Conservation (phyloP, 2,113 vertebrate species). For the Bufo gargarizans region DNA sequence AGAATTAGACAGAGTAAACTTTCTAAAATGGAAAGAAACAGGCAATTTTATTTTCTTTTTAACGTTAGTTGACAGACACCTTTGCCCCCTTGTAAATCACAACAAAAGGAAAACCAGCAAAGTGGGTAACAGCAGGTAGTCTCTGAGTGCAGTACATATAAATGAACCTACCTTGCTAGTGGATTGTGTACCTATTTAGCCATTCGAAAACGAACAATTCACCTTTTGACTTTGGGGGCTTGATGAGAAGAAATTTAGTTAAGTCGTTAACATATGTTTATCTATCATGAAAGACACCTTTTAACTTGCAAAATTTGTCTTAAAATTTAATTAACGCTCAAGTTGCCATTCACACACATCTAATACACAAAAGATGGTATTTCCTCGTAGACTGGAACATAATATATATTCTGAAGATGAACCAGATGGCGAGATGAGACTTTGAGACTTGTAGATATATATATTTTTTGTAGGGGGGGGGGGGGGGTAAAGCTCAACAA, state of each 20-base stretch:
- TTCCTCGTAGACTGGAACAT: background rate
- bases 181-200: conserved; percentile 37
- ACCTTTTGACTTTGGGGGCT: conserved; percentile 15
- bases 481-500: too few relatives aligned
- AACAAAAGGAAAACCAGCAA: conserved; percentile 42
- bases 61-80: conserved; percentile 35
- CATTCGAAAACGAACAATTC: conserved; percentile 41
- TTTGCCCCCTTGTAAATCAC: conserved; percentile 32
- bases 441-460: background rate
- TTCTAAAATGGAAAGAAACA: background rate
- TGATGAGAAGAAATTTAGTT: conserved; percentile 30
- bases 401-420: background rate
- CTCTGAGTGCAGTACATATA: conserved; percentile 31
- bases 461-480: too few relatives aligned
- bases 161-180: conserved; percentile 40
- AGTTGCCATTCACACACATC: background rate
- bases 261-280: conserved; percentile 45
- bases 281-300: conserved; percentile 38
- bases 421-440: background rate
- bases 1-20: background rate
- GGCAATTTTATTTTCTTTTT: background rate
- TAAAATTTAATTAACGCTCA: conserved; percentile 25
- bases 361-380: conserved; percentile 7
- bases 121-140: conserved; percentile 46
- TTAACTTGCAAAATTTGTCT: conserved; percentile 22